Conservation (phyloP, 2,113 vertebrate genomes). For the Nestor notabilis region DNA sequence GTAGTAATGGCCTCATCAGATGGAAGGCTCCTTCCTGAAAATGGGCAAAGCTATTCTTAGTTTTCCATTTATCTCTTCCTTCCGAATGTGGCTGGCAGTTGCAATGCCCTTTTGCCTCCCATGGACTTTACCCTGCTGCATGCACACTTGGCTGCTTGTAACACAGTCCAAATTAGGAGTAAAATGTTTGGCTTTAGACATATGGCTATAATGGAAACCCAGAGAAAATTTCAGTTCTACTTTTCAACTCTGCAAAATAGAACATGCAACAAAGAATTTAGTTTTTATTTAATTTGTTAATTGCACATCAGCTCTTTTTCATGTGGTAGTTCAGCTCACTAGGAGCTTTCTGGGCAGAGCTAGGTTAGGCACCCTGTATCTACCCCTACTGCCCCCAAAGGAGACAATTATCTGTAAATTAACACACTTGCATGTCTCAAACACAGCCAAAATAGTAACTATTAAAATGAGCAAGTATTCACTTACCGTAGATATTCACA, state of each 20-base stretch:
- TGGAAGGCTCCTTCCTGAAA: conserved; percentile 23
- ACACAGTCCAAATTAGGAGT: not conserved
- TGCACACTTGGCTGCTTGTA: accelerated
- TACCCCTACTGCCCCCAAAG: not conserved
- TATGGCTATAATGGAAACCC: not conserved
- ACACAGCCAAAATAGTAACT: not conserved
- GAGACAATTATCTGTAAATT: not conserved
- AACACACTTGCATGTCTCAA: not conserved
- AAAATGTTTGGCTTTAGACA: not conserved
- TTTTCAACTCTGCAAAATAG: not conserved
- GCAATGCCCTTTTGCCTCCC: conserved; percentile 15
- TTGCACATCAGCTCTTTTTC: not conserved
- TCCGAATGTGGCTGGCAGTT: not conserved
- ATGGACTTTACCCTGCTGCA: not conserved
- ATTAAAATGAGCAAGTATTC: not conserved
- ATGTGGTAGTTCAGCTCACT: not conserved
- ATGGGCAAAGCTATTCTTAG: conserved; percentile 48
- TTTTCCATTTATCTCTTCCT: conserved; percentile 45
- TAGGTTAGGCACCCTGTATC: not conserved
- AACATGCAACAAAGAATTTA: not conserved
- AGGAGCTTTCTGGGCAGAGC: not conserved
- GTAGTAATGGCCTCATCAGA: not conserved
- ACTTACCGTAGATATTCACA: not conserved
- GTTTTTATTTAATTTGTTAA: not conserved
- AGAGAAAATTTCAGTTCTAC: not conserved